Percentiles rank a stretch among this genome's conserved stretches.
These are phyloP conservation scores for Macrocentrus cingulum DNA, from an alignment of 1,140 invertebrate genomes.

Conservation along the genomic window DNA sequence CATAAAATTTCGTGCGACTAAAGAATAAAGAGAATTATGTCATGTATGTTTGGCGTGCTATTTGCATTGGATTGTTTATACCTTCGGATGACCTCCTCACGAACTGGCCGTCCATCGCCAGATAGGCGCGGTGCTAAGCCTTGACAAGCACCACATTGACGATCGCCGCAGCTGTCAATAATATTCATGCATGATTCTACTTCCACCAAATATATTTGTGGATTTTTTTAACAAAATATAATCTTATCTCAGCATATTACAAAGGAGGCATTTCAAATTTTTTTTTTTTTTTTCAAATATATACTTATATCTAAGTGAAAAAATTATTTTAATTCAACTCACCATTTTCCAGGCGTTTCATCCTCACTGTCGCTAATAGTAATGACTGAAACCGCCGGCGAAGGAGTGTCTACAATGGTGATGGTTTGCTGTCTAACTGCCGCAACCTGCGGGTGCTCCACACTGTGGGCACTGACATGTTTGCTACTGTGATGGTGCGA, in stretches of 20 bases:
- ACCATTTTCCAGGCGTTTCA: slow-evolving; percentile 66
- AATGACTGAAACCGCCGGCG: slow-evolving; percentile 91
- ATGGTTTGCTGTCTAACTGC: slow-evolving; percentile 71
- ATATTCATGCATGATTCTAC: slow-evolving; percentile 53
- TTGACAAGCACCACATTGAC: slow-evolving; percentile 55
- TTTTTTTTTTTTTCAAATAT: too few relatives aligned
- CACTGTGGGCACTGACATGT: slow-evolving; percentile 41
- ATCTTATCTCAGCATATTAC: too few relatives aligned
- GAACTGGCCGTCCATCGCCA: slow-evolving; percentile 53
- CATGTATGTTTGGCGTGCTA: slow-evolving; percentile 33
- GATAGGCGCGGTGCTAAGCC: slow-evolving; percentile 55
- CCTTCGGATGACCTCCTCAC: slow-evolving; percentile 54
- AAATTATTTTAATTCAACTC: slow-evolving; percentile 31
- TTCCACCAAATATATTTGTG: slow-evolving; percentile 31
- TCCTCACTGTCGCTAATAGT: slow-evolving; percentile 97
- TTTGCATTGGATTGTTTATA: slow-evolving; percentile 41
- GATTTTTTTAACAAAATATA: too few relatives aligned
- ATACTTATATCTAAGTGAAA: too few relatives aligned
- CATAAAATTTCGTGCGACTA: neutral
- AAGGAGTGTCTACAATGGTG: slow-evolving; percentile 89
- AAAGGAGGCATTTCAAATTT: too few relatives aligned
- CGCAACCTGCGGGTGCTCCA: slow-evolving; percentile 59
- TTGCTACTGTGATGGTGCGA: slow-evolving; percentile 50
- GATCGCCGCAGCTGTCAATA: slow-evolving; percentile 55
- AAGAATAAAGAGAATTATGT: neutral